Percentiles rank a stretch among this genome's conserved stretches.
phyloP scores from a whole-genome alignment of 2,888 invertebrate genomes.

The Agrochola lychnidis region DNA sequence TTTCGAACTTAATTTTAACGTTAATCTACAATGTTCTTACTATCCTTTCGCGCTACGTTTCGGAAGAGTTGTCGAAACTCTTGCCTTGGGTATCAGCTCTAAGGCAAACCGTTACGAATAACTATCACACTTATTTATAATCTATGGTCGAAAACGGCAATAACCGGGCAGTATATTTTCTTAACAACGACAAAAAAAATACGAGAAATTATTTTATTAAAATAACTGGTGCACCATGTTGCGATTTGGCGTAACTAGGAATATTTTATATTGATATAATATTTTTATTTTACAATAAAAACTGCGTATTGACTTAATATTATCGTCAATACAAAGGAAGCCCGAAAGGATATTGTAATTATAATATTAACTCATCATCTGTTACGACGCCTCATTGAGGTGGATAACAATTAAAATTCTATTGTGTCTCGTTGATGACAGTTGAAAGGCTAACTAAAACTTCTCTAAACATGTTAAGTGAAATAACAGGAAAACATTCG shows the following conservation, averaged over 20 bases:
- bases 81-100: slow-evolving; percentile 39
- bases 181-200: slow-evolving; percentile 62
- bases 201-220: slow-evolving; percentile 43
- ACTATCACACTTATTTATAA: slow-evolving; percentile 62
- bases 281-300: neutral
- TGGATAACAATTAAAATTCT: no score
- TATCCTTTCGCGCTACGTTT: slow-evolving; percentile 23
- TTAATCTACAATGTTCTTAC: slow-evolving; percentile 27
- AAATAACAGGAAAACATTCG: slow-evolving; percentile 1
- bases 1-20: slow-evolving; percentile 30
- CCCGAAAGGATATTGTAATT: slow-evolving; percentile 29
- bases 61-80: slow-evolving; percentile 8
- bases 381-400: no score
- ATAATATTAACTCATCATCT: no score
- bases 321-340: slow-evolving; percentile 34
- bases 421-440: no score
- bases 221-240: slow-evolving; percentile 26
- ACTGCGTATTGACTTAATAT: slow-evolving; percentile 7
- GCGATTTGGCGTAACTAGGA: slow-evolving; percentile 56
- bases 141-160: slow-evolving; percentile 66
- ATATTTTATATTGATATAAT: slow-evolving; percentile 6
- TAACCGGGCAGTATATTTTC: slow-evolving; percentile 73
- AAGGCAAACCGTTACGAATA: slow-evolving; percentile 59
- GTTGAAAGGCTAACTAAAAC: neutral
- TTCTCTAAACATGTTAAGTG: neutral